Percentiles rank a stretch among this genome's conserved stretches.
Conservation (phyloP, 2,888 invertebrate species). For the Polyommatus iphigenia region DNA sequence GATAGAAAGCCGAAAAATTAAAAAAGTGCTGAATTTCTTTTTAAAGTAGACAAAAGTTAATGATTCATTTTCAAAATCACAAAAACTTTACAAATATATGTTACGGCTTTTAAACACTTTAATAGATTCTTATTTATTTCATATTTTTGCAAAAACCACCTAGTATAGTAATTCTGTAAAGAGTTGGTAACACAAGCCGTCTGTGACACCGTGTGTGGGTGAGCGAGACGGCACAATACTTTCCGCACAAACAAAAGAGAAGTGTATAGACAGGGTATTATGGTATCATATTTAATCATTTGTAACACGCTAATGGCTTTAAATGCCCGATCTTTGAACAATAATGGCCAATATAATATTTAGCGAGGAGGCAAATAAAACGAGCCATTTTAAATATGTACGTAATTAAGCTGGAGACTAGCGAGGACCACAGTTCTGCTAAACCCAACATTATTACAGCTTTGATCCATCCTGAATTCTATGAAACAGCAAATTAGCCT, state of each 20-base stretch:
- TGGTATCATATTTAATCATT: slow-evolving; percentile 39
- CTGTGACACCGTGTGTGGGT: neutral
- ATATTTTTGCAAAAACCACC: neutral
- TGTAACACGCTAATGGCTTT: slow-evolving; percentile 45
- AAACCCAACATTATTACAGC: neutral
- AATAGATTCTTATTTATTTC: neutral
- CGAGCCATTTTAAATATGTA: slow-evolving; percentile 15
- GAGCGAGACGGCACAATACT: neutral
- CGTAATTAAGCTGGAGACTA: neutral
- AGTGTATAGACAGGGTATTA: slow-evolving; percentile 2
- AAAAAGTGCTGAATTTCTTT: neutral
- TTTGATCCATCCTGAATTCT: neutral
- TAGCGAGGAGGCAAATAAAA: slow-evolving; percentile 23
- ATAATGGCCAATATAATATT: slow-evolving; percentile 39
- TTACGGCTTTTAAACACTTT: neutral
- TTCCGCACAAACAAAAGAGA: slow-evolving; percentile 11
- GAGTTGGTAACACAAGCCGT: neutral
- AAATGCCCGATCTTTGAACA: slow-evolving; percentile 43
- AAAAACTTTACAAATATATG: neutral
- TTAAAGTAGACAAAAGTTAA: neutral
- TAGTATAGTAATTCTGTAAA: neutral
- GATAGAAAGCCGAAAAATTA: neutral
- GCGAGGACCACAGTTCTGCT: neutral
- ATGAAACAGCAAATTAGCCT: no score
- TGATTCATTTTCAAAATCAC: neutral